Conservation (phyloP, 1,140 invertebrate species). For the Zaprionus taronus region DNA sequence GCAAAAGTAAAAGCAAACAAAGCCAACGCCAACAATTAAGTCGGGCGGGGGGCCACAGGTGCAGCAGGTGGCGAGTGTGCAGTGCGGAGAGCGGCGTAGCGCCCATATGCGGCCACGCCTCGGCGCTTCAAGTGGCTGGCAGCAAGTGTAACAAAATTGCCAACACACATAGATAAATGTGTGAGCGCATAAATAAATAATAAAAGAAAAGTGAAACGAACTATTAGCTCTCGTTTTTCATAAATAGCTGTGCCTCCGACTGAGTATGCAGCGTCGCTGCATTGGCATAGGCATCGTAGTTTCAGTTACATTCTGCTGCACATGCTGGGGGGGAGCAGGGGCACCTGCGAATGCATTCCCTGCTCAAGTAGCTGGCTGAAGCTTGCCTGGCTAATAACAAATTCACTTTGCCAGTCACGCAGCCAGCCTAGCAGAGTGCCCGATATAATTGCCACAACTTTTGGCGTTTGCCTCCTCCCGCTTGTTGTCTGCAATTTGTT, state of each 20-base stretch:
- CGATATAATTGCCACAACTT: constrained; percentile 54
- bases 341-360: constrained; percentile 35
- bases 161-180: constrained; percentile 31
- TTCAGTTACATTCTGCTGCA: constrained; percentile 78
- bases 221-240: constrained; percentile 82
- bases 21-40: constrained; percentile 64
- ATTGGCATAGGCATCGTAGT: background rate
- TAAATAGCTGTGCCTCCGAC: constrained; percentile 51
- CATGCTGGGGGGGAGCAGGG: constrained; percentile 24
- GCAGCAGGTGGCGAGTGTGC: background rate
- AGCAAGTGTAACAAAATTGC: constrained; percentile 59
- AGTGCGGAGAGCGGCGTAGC: background rate
- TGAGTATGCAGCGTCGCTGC: constrained; percentile 10
- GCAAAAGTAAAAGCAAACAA: constrained; percentile 78
- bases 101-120: constrained; percentile 64
- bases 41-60: constrained; percentile 9
- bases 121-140: constrained; percentile 51
- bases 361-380: constrained; percentile 3
- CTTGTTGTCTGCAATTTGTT: constrained; percentile 55
- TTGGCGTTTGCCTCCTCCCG: constrained; percentile 27
- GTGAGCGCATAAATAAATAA: constrained; percentile 72
- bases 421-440: constrained; percentile 36
- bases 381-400: constrained; percentile 69
- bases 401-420: constrained; percentile 67
- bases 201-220: constrained; percentile 83